Percentiles rank a stretch among this genome's conserved stretches.
phyloP scores from a whole-genome alignment of 2,797 vertebrate genomes.

The Jordanella pulchra region DNA sequence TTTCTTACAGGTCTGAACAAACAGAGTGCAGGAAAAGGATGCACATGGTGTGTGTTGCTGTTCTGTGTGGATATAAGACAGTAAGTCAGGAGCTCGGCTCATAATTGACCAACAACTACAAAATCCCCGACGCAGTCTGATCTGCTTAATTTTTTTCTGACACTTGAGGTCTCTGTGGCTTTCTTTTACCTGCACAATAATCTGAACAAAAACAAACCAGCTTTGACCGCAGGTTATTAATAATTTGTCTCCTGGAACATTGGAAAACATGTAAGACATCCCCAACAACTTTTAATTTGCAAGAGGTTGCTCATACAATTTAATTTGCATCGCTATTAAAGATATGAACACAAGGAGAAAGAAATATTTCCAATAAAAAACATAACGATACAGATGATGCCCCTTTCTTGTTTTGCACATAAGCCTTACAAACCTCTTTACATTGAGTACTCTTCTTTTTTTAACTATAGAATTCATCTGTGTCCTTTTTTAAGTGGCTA shows the following conservation, averaged over 20 bases:
- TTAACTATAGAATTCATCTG: not conserved
- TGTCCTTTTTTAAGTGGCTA: not conserved
- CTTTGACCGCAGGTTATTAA: constrained; percentile 61
- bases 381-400: not conserved
- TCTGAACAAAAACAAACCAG: constrained; percentile 23
- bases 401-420: no score
- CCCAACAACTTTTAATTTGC: not conserved
- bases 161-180: constrained; percentile 11
- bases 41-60: not conserved
- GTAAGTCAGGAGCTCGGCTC: constrained; percentile 5
- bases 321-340: not conserved
- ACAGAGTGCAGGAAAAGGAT: not conserved
- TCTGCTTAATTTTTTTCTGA: constrained; percentile 45
- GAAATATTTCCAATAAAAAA: not conserved
- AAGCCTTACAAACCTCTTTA: not conserved
- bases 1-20: not conserved
- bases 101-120: constrained; percentile 57
- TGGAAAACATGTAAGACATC: not conserved
- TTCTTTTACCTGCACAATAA: constrained; percentile 21
- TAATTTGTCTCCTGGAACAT: constrained; percentile 52
- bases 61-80: not conserved
- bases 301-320: not conserved
- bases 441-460: not conserved
- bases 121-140: constrained; percentile 33
- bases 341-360: constrained; percentile 1